Conservation (phyloP, 2,888 invertebrate species). For the Cataglyphis rosenhaueri region DNA sequence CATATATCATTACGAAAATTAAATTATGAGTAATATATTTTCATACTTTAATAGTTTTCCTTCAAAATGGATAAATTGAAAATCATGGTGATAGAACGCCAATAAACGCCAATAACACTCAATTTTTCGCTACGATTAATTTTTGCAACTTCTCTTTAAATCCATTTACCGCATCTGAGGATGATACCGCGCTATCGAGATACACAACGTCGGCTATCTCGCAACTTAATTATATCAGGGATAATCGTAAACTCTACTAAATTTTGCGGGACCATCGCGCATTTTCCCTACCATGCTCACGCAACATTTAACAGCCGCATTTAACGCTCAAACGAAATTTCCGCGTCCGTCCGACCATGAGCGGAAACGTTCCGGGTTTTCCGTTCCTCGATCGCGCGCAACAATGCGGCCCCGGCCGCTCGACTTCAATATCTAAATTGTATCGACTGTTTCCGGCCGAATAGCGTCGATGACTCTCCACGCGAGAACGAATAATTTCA, state of each 20-base stretch:
- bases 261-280: constrained; percentile 16
- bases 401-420: constrained; percentile 44
- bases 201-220: not conserved
- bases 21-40: not conserved
- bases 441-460: constrained; percentile 57
- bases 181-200: not conserved
- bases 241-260: constrained; percentile 38
- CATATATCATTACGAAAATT: not conserved
- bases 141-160: not conserved
- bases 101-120: not conserved
- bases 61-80: not conserved
- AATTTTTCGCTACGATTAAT: not conserved
- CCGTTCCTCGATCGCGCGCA: constrained; percentile 53
- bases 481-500: constrained; percentile 61
- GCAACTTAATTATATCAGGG: constrained; percentile 7
- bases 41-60: too few species aligned
- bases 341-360: constrained; percentile 53
- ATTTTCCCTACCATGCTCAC: constrained; percentile 22
- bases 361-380: constrained; percentile 55
- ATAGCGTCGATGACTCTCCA: constrained; percentile 52
- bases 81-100: not conserved
- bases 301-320: constrained; percentile 55
- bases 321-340: constrained; percentile 55
- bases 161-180: not conserved
- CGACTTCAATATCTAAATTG: constrained; percentile 58